A percentile compares a stretch with the other conserved stretches of the same genome.
Conservation (phyloP, 2,797 vertebrate genomes). For the Enteromius fasciolatus region DNA sequence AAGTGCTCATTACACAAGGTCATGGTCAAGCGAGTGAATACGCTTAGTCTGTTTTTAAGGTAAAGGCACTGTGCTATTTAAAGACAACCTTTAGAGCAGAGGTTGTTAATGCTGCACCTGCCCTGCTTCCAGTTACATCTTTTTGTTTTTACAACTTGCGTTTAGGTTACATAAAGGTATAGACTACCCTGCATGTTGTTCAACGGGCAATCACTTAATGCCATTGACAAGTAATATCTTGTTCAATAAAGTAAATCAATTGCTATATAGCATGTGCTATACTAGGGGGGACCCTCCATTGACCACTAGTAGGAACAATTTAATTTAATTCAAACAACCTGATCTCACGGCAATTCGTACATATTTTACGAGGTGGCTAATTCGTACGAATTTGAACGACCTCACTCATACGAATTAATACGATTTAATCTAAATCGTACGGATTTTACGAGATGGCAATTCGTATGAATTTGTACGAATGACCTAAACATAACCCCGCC, state of each 20-base stretch:
- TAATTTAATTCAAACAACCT: no score
- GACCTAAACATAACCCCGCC: no score
- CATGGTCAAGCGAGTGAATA: neutral
- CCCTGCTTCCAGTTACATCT: neutral
- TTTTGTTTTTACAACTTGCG: neutral
- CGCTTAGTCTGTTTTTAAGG: slow-evolving; percentile 2
- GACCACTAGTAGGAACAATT: neutral
- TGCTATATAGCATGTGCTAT: no score
- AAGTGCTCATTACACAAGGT: slow-evolving; percentile 37
- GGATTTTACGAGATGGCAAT: no score
- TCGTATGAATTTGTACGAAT: no score
- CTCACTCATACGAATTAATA: no score
- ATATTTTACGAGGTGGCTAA: no score
- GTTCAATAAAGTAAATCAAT: neutral
- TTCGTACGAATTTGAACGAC: no score
- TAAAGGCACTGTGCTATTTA: slow-evolving; percentile 46
- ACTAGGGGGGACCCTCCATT: neutral
- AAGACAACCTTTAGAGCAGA: slow-evolving; percentile 5
- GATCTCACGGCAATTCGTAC: no score
- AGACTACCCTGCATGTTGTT: neutral
- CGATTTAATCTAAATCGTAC: no score
- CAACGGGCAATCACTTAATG: neutral
- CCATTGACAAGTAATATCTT: neutral
- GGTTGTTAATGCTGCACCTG: neutral
- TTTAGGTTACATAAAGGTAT: neutral